Evolutionary conservation across 2,113 vertebrate genomes (phyloP), one percentile per base, ranked within the genome.

Genomic region (Rynchops niger): DNA sequence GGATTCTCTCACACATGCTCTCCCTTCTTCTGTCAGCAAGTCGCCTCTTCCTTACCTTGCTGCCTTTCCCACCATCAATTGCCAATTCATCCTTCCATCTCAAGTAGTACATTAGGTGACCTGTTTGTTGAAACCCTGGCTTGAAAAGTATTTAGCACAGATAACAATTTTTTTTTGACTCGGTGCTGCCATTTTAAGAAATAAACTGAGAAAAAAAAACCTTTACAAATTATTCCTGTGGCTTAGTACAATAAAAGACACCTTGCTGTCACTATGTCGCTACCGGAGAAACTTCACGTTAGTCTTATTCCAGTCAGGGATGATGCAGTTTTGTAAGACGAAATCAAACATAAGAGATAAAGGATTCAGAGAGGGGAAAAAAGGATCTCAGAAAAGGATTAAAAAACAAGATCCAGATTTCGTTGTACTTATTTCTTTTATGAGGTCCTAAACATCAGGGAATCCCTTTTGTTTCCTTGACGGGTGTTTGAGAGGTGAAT

Each of bases 391-490:
- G 21, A 36, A 42, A 87, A 66, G 50, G 62, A 92, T 79, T 96
- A 52, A 94, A 91, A 91, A 58, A 6, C 22, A 36, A 65, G 36
- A 56, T 74, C 42, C 72, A 50, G 52, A 84, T 91, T 94, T 91
- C 45, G 43, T 49, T 74, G 30, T 91, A 40, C 89, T 91, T 67
- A 14, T 49, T 50, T 77, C 36, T 84, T 77, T 79, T 55, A 29
- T 21, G 70, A 81, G 34, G 20, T 29, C 91, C 42, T 66, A 38
- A 73, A 84, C 45, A 34, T 66, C 12, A 45, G 36, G 53, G 30
- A 85, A 93, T 90, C 56, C 38, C 63, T 89, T 92, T 96, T 92
- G 80, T 91, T 90, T 93, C 56, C 80, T 84, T 91, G 69, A 45
- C 74, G 87, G 47, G 49, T 56, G 40, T 87, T 90, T 42, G 85